A percentile compares a stretch with the other conserved stretches of the same genome.
Evolutionary conservation across 2,113 vertebrate species (phyloP).

Genomic region (Ploceus nigricollis): DNA sequence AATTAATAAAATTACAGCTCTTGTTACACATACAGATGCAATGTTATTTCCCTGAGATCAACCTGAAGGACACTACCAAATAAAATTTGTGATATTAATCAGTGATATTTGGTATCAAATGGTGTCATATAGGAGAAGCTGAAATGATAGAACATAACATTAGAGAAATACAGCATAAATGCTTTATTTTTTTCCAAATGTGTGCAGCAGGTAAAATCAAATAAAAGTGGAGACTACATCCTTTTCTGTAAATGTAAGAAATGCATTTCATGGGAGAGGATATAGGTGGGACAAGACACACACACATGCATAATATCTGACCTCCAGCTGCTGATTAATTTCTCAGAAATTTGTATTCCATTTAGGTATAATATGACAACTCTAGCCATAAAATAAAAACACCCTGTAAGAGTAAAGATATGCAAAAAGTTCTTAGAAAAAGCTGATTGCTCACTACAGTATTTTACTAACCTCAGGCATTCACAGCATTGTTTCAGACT

Average conservation of each 20-base stretch:
- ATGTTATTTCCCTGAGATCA: not conserved
- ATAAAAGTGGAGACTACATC: not conserved
- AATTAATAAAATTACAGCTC: not conserved
- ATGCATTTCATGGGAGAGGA: not conserved
- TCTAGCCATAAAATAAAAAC: not conserved
- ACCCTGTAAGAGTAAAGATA: not conserved
- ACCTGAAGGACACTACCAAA: not conserved
- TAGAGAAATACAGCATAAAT: not conserved
- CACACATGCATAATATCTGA: not conserved
- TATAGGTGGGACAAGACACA: not conserved
- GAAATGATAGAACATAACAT: not conserved
- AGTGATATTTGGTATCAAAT: not conserved
- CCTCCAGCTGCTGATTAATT: not conserved
- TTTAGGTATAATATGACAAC: not conserved
- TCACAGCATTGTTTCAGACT: not conserved
- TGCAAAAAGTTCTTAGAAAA: not conserved
- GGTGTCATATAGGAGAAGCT: not conserved
- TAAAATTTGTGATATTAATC: not conserved
- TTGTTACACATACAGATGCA: not conserved
- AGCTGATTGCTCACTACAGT: accelerated
- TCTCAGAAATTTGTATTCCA: not conserved
- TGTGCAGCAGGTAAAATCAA: not conserved
- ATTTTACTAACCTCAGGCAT: not conserved
- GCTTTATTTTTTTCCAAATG: not conserved
- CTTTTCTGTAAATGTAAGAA: not conserved